These are phyloP conservation scores for Leuciscus idus DNA, from an alignment of 2,113 vertebrate genomes.

Conservation along the genomic window DNA sequence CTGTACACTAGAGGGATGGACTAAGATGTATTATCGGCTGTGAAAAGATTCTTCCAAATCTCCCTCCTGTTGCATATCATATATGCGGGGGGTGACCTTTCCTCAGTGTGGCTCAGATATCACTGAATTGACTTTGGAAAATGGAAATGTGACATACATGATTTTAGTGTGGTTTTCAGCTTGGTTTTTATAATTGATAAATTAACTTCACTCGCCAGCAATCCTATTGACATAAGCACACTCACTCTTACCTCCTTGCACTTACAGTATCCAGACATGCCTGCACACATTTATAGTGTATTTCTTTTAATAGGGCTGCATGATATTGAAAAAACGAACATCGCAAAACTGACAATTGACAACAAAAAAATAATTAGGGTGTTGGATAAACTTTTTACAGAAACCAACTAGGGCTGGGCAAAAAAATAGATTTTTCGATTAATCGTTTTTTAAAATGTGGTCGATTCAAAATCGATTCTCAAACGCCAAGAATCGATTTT, in stretches of 20 bases:
- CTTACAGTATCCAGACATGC: background rate
- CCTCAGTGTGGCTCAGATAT: background rate
- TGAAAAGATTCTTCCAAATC: background rate
- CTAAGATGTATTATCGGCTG: background rate
- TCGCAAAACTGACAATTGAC: too few relatives aligned
- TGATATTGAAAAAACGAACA: background rate
- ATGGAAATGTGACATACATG: background rate
- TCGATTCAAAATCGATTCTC: too few relatives aligned
- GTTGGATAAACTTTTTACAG: too few relatives aligned
- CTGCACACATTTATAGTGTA: background rate
- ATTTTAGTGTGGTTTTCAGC: background rate
- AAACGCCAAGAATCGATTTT: too few relatives aligned
- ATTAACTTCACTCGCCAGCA: background rate
- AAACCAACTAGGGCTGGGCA: too few relatives aligned
- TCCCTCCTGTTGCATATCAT: background rate
- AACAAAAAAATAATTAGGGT: too few relatives aligned
- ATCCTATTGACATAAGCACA: background rate
- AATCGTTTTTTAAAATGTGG: too few relatives aligned
- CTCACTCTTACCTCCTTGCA: background rate
- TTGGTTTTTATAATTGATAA: background rate
- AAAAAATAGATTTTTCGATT: too few relatives aligned
- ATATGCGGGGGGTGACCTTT: constrained; percentile 1
- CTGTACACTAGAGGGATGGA: background rate
- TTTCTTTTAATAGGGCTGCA: background rate
- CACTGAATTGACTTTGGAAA: background rate